Conservation (phyloP, 2,113 vertebrate species). For the Sialia sialis region DNA sequence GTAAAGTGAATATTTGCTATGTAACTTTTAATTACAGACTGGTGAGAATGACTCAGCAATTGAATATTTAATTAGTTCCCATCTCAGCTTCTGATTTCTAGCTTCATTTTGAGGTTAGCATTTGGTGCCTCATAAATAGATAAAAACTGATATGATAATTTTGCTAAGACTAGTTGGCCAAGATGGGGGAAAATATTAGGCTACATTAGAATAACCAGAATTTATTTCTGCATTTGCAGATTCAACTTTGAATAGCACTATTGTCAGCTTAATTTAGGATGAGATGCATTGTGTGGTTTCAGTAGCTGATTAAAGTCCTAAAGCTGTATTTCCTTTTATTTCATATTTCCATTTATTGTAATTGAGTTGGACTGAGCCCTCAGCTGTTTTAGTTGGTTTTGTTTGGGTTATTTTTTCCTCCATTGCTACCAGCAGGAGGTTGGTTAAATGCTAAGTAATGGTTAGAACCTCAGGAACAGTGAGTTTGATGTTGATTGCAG, state of each 20-base stretch:
- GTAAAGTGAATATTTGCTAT: neutral
- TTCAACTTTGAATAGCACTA: neutral
- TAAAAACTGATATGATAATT: neutral
- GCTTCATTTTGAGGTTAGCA: neutral
- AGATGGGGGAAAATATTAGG: neutral
- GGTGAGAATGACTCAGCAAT: neutral
- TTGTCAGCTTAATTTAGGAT: neutral
- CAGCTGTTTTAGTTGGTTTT: neutral
- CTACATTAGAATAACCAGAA: neutral
- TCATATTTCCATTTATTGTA: neutral
- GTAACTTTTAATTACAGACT: neutral
- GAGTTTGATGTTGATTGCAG: neutral
- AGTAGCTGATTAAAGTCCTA: neutral
- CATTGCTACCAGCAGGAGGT: neutral
- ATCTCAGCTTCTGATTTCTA: neutral
- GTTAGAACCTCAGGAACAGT: neutral
- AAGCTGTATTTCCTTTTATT: neutral
- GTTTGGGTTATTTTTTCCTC: neutral
- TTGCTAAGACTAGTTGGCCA: neutral
- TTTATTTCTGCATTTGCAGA: neutral
- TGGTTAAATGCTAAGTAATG: neutral
- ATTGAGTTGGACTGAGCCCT: neutral
- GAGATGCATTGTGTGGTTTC: neutral
- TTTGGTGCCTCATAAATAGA: neutral
- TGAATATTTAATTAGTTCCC: neutral